Evolutionary conservation across 1,140 invertebrate genomes (phyloP).

Genomic region (Eriocheir sinensis): DNA sequence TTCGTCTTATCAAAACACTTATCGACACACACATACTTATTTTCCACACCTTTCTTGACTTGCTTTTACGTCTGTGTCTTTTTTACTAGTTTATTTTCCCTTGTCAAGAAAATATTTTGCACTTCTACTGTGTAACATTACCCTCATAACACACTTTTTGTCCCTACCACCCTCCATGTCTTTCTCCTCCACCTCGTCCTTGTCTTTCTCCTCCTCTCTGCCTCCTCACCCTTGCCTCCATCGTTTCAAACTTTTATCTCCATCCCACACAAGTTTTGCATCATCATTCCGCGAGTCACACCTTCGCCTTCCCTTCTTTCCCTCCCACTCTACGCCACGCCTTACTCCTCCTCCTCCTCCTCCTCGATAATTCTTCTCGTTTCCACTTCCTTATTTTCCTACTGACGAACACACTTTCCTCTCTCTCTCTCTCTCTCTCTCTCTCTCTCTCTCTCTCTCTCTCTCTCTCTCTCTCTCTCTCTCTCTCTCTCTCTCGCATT

Average conservation of each 20-base stretch:
- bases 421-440: not conserved
- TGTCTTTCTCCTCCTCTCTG: not conserved
- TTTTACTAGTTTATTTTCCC: no score
- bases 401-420: not conserved
- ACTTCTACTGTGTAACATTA: no score
- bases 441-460: conserved; percentile 5
- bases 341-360: not conserved
- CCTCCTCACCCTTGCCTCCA: no score
- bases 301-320: not conserved
- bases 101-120: no score
- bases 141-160: no score
- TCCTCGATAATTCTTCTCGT: not conserved
- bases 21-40: no score
- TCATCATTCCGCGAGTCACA: not conserved
- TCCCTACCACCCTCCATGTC: not conserved
- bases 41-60: no score
- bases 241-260: not conserved
- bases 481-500: no score
- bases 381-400: no score
- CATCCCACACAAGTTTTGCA: not conserved
- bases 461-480: no score
- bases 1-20: no score
- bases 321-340: not conserved
- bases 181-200: not conserved
- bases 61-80: no score